Base-by-base conservation (phyloP, 1,140 invertebrate genomes). In the Drosophila mayri region DNA sequence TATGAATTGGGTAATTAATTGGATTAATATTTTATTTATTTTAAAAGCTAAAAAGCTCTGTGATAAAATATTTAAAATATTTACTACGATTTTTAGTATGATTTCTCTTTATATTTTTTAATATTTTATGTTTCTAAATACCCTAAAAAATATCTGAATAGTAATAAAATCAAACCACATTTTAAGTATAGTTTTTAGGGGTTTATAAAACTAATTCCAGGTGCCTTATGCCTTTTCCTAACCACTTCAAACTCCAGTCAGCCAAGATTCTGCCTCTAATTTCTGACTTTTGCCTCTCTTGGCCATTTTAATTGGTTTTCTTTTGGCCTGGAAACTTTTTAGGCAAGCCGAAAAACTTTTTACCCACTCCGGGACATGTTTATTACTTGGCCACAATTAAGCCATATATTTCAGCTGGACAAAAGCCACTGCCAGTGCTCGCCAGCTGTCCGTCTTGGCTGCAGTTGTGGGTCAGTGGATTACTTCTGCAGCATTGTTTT, bases 311-410 rank as follows among this genome's bases (percentile, higher is more conserved):
- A 72, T 72, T 72, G 68, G 66, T 49, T 72, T 72, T 72, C 68
- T 72, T 72, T 72, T 72, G 68, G 66, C 54, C 47, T 50, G 30
- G 28, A 32, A 72, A 72, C 37, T 72, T 72, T 43, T 59, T 50
- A 40, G 66, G 44, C 67, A 43, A n/a, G 10, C 43, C 68, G 14
- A 55, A 52, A 68, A 72, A 72, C 37, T 72, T 72, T 72, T 60
- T 59, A 59, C 35, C 43, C 65, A 28, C 37, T 50, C 54, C 28
- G 52, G 37, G 68, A 72, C 68, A 72, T 72, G 66, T 72, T 72
- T 72, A 72, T 72, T 72, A 59, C 68, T 72, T 49, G 35, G 52
- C 68, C 68, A 72, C 68, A 72, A 72, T 72, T 72, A 72, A 72
- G 67, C 68, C 67, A 46, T 72, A 72, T 72, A 72, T 72, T 72